phyloP scores from a whole-genome alignment of 2,113 vertebrate genomes.

The Phaetusa simplex region DNA sequence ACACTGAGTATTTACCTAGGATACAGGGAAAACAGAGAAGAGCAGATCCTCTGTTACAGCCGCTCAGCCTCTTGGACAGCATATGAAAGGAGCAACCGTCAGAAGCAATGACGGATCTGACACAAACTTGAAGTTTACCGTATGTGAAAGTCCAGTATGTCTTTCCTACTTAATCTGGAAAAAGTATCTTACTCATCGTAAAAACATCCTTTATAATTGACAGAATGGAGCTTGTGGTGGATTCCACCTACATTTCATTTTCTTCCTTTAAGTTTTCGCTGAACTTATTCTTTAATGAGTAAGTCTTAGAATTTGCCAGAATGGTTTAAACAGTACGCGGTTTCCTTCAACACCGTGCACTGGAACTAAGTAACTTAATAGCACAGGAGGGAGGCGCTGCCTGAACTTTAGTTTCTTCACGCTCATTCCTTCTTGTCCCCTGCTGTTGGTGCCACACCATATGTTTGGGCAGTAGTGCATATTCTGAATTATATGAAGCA shows the following conservation, averaged over 20 bases:
- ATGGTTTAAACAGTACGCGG: not conserved
- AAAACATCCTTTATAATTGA: not conserved
- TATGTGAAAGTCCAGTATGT: not conserved
- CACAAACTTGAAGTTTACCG: not conserved
- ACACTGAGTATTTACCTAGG: constrained; percentile 53
- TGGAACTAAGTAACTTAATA: constrained; percentile 52
- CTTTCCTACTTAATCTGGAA: not conserved
- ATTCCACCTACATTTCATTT: not conserved
- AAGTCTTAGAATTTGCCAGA: not conserved
- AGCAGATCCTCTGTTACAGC: not conserved
- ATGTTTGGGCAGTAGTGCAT: constrained; percentile 37
- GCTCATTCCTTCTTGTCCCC: constrained; percentile 30
- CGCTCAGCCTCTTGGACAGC: not conserved
- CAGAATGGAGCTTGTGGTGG: not conserved
- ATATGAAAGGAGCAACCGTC: not conserved
- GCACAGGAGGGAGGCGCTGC: constrained; percentile 10
- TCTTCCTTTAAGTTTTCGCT: not conserved
- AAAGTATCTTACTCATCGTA: not conserved
- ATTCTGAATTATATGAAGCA: constrained; percentile 47
- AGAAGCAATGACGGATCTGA: not conserved
- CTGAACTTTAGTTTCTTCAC: constrained; percentile 52
- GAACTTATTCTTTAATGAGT: not conserved
- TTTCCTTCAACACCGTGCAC: not conserved
- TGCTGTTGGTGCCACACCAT: constrained; percentile 36
- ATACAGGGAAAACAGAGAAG: constrained; percentile 50